phyloP scores from a whole-genome alignment of 2,888 invertebrate genomes.

The Aporophyla nigra region DNA sequence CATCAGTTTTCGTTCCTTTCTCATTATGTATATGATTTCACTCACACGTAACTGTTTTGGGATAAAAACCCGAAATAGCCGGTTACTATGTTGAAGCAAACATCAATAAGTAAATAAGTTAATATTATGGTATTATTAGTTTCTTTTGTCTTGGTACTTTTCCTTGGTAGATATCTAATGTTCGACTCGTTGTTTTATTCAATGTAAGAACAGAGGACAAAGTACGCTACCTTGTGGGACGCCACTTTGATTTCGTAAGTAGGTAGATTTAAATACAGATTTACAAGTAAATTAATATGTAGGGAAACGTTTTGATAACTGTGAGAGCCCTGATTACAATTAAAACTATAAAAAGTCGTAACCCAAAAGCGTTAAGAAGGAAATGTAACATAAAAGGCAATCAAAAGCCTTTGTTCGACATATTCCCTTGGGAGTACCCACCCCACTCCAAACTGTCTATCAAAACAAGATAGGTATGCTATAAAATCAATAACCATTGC shows the following conservation, averaged over 20 bases:
- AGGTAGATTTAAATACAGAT: not conserved
- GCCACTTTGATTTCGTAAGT: not conserved
- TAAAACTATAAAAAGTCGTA: not conserved
- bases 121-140: not conserved
- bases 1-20: not conserved
- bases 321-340: not conserved
- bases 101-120: not conserved
- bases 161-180: not conserved
- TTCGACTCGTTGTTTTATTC: not conserved
- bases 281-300: not conserved
- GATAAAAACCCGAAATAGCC: not conserved
- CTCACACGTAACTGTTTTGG: no score
- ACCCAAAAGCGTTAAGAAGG: not conserved
- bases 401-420: constrained; percentile 29
- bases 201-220: constrained; percentile 1
- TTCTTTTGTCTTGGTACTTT: not conserved
- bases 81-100: not conserved
- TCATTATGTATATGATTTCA: not conserved
- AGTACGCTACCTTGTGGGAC: constrained; percentile 24
- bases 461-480: constrained; percentile 29
- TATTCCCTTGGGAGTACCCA: constrained; percentile 26
- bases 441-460: constrained; percentile 9
- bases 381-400: not conserved
- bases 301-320: not conserved
- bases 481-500: constrained; percentile 55